Base-by-base conservation (phyloP, 2,797 vertebrate genomes). In the Caiman crocodilus region DNA sequence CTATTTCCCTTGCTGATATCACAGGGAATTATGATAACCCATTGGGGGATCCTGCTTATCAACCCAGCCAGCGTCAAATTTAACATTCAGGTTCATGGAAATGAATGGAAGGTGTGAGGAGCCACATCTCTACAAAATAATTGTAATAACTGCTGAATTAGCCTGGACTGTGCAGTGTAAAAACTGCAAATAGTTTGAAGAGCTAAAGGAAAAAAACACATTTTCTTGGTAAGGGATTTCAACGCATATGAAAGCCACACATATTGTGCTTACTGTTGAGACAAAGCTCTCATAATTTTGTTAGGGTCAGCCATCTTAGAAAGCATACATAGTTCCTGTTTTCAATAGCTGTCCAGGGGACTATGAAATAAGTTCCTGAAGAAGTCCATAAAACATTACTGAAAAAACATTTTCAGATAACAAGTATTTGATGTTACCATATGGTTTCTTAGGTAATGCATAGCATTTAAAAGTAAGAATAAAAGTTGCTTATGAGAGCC, bases 1-100 rank as follows among this genome's bases (percentile, higher is more conserved):
- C 42, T 16, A 32, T n/a, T 82, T 85, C 75, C 75, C 0, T 0
- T 35, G 1, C 8, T 57, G 20, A 58, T 4, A 1, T 64, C 26
- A 64, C 61, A 4, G 59, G 60, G 32, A 64, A 10, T 0, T 2
- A 0, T 5, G 69, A 32, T 74, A 76, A 58, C 35, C 30, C 50
- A 0, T 26, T 59, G 56, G 20, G 90, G 59, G 89, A 7, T 15
- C 9, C 7, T 77, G 30, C 57, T 88, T 13, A 14, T 58, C 73
- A 77, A 26, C 17, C 65, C 4, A 77, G 16, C 14, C 71, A 56
- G 1, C 13, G 26, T 18, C 2, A 1, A 32, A 64, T 26, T 25
- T 61, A 21, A 74, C 2, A 0, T 14, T 26, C 5, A 77, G 77
- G 56, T 69, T 81, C 78, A 35, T 32, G 65, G 42, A 74, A 86